Evolutionary conservation across 2,888 invertebrate species (phyloP), one percentile per base, ranked within the genome.

Genomic region (Vanessa cardui): DNA sequence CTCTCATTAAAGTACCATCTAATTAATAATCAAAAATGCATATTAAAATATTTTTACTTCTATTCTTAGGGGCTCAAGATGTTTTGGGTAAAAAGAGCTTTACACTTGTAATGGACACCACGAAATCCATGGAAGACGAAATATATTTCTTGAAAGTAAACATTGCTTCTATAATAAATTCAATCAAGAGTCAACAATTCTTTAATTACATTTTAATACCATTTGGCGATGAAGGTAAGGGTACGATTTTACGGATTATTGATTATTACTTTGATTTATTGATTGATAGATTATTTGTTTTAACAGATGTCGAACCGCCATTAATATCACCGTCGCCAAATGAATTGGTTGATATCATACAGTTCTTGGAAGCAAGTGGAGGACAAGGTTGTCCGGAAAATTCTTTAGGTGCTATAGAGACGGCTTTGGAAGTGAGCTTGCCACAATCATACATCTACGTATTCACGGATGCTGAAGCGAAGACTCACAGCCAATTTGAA

Each of bases 391-490:
- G 89, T 16, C 87, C 86, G 0, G 89, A 89, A 61, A 84, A 85
- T 16, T 82, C 86, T 0, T 67, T 89, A 8, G 74, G 83, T 3
- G 89, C 84, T 0, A 81, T 89, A 8, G 80, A 87, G 69, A 80
- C 75, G 63, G 87, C 83, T 0, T 69, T 88, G 0, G 69, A 76
- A 58, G 73, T 78, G 0, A 88, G 88, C 71, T 74, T 79, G 12
- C 75, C 75, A 0, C 74, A 76, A 3, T 88, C 89, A 0, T 74
- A 77, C 1, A 81, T 89, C 1, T 87, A 83, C 60, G 76, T 89
- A 0, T 87, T 89, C 62, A 89, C 89, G 0, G 88, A 90, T 60
- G 89, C 88, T 0, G 83, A 77, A 58, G 76, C 88, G 0, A 84
- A 85, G 16, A 83, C 84, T 56, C 45, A 62, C 3, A 62, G 65